Conservation (phyloP, 2,888 invertebrate genomes). For the Leptothorax acervorum region DNA sequence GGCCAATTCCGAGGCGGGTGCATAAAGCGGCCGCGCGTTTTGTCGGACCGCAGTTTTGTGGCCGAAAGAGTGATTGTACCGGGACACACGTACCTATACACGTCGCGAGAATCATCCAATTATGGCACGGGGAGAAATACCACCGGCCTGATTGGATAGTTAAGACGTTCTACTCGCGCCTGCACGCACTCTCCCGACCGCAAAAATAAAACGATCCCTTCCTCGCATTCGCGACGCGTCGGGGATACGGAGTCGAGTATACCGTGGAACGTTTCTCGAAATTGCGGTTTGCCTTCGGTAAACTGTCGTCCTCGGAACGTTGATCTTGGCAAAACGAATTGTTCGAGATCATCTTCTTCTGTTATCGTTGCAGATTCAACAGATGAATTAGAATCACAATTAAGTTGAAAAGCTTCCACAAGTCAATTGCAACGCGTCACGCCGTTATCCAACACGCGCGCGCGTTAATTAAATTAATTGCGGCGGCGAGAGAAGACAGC, state of each 20-base stretch:
- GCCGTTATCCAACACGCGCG: not conserved
- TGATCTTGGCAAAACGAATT: not conserved
- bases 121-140: conserved; percentile 59
- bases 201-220: conserved; percentile 24
- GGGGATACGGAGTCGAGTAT: conserved; percentile 2
- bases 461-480: conserved; percentile 61
- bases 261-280: conserved; percentile 15
- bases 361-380: not conserved
- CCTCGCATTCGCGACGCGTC: not conserved
- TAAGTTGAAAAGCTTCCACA: not conserved
- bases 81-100: conserved; percentile 22
- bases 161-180: conserved; percentile 54
- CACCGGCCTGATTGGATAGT: conserved; percentile 61
- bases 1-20: conserved; percentile 23
- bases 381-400: not conserved
- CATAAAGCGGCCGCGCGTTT: conserved; percentile 38
- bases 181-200: conserved; percentile 15
- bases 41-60: conserved; percentile 33
- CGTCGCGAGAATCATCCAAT: conserved; percentile 67
- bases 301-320: not conserved
- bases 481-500: conserved; percentile 33
- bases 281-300: not conserved
- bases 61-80: conserved; percentile 32
- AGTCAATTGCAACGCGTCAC: not conserved
- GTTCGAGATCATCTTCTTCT: not conserved